Evolutionary conservation across 2,888 invertebrate species (phyloP), one percentile per base, ranked within the genome.

Genomic region (Cheilosia impressa): DNA sequence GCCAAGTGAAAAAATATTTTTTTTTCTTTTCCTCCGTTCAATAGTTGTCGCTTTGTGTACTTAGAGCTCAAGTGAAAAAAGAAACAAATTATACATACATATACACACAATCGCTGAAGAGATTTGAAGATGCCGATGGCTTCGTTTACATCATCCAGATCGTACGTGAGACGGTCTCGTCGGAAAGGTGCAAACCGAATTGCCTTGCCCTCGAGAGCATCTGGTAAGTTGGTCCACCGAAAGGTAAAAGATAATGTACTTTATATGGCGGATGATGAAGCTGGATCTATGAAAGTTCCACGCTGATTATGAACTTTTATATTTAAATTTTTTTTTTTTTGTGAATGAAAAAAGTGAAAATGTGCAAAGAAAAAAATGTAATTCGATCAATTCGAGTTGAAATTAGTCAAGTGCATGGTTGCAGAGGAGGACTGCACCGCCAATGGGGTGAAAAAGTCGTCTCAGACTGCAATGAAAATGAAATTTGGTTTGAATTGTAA

Each of bases 141-240:
- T 94, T 97, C 97, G 93, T 97, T 97, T 94, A 96, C 97, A 93
- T 96, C 97, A 93, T 96, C 97, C 93, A 96, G 97, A 94, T 96
- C 96, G 93, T 97, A 96, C 94, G 96, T 96, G 92, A 95, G 97
- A 93, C 95, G 97, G 94, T 97, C 97, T 93, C 95, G 97, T 93
- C 96, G 97, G 94, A 97, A 97, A 96, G 96, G 96, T 93, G 96
- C 96, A 90, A 97, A 97, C 93, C 95, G 97, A 92, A 96, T 92
- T 83, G 92, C 92, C 87, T 90, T 92, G 89, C 92, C 93, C 79
- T 92, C 92, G 89, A 91, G 92, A 88, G 91, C 92, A 76, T 90
- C 92, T 87, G 93, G 91, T 91, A 89, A 88, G 88, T 87, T 38
- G 72, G 63, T 57, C 62, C 41, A 57, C 52, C 24, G 58, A 58